Conservation (phyloP, 2,888 invertebrate species). For the Diploptera punctata region DNA sequence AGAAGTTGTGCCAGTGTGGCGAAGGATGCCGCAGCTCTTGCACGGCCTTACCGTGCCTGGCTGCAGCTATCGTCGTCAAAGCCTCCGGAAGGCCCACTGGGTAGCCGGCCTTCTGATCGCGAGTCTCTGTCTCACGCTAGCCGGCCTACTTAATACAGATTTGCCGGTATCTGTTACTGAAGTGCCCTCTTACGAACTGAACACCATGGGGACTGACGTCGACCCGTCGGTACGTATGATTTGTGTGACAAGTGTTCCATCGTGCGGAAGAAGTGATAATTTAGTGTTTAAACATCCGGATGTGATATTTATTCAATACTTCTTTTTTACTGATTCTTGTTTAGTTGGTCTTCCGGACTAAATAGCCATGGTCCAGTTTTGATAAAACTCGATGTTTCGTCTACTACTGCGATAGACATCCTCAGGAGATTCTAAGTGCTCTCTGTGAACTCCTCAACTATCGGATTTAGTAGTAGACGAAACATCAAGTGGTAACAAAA, state of each 20-base stretch:
- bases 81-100: background rate
- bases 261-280: background rate
- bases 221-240: background rate
- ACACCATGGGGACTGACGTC: background rate
- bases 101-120: background rate
- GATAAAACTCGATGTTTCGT: too few relatives aligned
- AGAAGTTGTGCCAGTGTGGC: slow-evolving; percentile 19
- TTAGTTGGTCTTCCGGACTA: too few relatives aligned
- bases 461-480: too few relatives aligned
- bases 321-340: too few relatives aligned
- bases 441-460: too few relatives aligned
- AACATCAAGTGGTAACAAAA: too few relatives aligned
- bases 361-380: too few relatives aligned
- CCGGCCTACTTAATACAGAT: background rate
- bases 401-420: too few relatives aligned
- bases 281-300: too few relatives aligned
- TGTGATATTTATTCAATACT: too few relatives aligned
- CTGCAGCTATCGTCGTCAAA: slow-evolving; percentile 1
- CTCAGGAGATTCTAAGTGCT: too few relatives aligned
- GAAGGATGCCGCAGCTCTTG: slow-evolving; percentile 4
- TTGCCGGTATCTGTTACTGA: background rate
- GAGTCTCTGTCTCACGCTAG: background rate
- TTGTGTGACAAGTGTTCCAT: background rate
- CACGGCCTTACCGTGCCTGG: too few relatives aligned
- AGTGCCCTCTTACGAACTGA: background rate